A percentile compares a stretch with the other conserved stretches of the same genome.
These are phyloP conservation scores for Hypomecis atomaria DNA, from an alignment of 2,888 invertebrate species.

Conservation along the genomic window DNA sequence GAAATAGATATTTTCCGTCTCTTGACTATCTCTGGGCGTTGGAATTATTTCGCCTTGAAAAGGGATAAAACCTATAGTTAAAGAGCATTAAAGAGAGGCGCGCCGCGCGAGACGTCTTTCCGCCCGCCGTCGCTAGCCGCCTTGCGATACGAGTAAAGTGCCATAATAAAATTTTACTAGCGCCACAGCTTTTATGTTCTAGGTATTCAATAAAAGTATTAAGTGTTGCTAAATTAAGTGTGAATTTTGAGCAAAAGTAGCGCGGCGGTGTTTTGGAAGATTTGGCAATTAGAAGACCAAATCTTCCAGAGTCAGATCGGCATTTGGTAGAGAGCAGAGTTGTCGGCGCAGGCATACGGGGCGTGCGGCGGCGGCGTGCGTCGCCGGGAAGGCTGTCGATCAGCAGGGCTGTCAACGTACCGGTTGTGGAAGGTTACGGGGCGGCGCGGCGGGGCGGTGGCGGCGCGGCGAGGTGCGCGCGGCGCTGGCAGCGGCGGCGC, in stretches of 20 bases:
- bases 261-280: slow-evolving; percentile 10
- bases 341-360: slow-evolving; percentile 35
- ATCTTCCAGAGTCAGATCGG: slow-evolving; percentile 1
- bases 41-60: slow-evolving; percentile 35
- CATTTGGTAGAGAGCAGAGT: slow-evolving; percentile 2
- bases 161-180: slow-evolving; percentile 58
- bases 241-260: slow-evolving; percentile 19
- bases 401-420: slow-evolving; percentile 71
- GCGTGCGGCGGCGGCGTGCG: slow-evolving; percentile 45
- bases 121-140: slow-evolving; percentile 53
- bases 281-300: slow-evolving; percentile 21
- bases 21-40: not conserved
- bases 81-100: slow-evolving; percentile 55
- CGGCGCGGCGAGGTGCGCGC: slow-evolving; percentile 68
- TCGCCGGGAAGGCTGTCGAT: slow-evolving; percentile 62
- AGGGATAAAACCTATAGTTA: slow-evolving; percentile 55
- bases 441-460: slow-evolving; percentile 71
- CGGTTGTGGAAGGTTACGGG: slow-evolving; percentile 78
- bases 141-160: slow-evolving; percentile 51
- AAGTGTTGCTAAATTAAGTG: slow-evolving; percentile 36
- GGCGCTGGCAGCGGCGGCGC: slow-evolving; percentile 75
- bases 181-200: slow-evolving; percentile 44
- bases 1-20: not conserved
- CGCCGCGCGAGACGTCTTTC: slow-evolving; percentile 57
- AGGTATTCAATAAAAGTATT: slow-evolving; percentile 38